phyloP scores from a whole-genome alignment of 1,140 invertebrate genomes.

The Drosophila serrata region DNA sequence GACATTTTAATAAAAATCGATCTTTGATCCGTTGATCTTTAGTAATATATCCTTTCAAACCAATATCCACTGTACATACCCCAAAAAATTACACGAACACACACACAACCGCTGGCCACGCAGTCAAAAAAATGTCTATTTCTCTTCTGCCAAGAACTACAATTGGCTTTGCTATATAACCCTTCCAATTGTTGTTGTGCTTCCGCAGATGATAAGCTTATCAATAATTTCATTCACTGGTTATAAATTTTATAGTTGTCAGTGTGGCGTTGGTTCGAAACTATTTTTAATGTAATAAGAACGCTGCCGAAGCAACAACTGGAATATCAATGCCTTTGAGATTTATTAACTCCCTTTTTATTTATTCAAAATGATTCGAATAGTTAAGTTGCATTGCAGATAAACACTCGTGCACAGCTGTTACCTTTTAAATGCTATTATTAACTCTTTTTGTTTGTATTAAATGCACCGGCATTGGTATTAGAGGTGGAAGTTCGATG shows the following conservation, averaged over 20 bases:
- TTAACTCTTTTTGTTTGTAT: slow-evolving; percentile 30
- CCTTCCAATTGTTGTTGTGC: slow-evolving; percentile 34
- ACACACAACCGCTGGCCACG: slow-evolving; percentile 48
- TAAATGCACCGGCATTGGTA: slow-evolving; percentile 28
- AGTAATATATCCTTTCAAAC: neutral
- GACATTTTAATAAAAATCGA: neutral
- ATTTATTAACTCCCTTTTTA: neutral
- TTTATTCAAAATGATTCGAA: neutral
- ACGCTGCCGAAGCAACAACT: neutral
- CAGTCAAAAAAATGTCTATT: slow-evolving; percentile 59
- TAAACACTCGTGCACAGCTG: slow-evolving; percentile 10
- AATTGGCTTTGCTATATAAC: slow-evolving; percentile 1
- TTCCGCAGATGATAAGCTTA: slow-evolving; percentile 51
- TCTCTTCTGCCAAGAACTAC: slow-evolving; percentile 20
- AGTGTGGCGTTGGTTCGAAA: slow-evolving; percentile 10
- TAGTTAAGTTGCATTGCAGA: neutral
- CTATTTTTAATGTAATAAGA: slow-evolving; percentile 17
- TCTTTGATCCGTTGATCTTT: neutral
- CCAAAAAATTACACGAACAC: slow-evolving; percentile 21
- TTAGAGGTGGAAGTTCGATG: slow-evolving; percentile 2
- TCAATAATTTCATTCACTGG: slow-evolving; percentile 45
- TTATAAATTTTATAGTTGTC: slow-evolving; percentile 53
- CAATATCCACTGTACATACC: slow-evolving; percentile 27
- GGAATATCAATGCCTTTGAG: slow-evolving; percentile 4
- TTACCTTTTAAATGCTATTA: slow-evolving; percentile 34